Evolutionary conservation across 2,113 vertebrate genomes (phyloP).

Genomic region (Chlamydotis undulata): DNA sequence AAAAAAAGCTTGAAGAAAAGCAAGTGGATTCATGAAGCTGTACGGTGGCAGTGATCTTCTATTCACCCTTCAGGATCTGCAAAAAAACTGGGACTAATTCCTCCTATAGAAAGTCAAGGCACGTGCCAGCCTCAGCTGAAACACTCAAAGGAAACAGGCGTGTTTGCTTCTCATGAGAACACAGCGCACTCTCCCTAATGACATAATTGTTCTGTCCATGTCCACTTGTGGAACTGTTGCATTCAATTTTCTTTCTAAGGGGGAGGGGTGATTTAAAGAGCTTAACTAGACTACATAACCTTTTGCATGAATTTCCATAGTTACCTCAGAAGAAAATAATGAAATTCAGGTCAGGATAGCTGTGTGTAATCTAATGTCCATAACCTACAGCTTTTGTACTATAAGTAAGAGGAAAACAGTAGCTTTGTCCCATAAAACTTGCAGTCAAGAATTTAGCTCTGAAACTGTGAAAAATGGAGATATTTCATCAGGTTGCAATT

Average conservation of each 20-base stretch:
- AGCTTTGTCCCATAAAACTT: not conserved
- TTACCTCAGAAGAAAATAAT: not conserved
- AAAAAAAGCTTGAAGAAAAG: not conserved
- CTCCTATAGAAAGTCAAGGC: not conserved
- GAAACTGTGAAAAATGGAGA: not conserved
- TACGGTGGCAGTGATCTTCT: not conserved
- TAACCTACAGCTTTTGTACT: not conserved
- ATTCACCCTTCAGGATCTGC: not conserved
- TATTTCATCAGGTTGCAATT: not conserved
- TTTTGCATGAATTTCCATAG: not conserved
- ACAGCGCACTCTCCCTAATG: not conserved
- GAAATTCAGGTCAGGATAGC: not conserved
- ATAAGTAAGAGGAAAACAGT: not conserved
- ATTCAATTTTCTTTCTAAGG: not conserved
- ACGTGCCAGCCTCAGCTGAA: not conserved
- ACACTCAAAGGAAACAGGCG: not conserved
- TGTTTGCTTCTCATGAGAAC: not conserved
- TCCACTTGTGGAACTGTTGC: not conserved
- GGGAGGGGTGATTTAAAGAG: not conserved
- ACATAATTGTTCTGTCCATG: not conserved
- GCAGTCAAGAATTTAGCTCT: not conserved
- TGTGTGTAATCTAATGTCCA: not conserved
- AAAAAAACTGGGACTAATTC: not conserved
- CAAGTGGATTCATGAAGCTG: not conserved
- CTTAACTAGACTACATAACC: not conserved